Evolutionary conservation across 2,888 invertebrate genomes (phyloP), one percentile per base, ranked within the genome.

Genomic region (Hypena proboscidalis): DNA sequence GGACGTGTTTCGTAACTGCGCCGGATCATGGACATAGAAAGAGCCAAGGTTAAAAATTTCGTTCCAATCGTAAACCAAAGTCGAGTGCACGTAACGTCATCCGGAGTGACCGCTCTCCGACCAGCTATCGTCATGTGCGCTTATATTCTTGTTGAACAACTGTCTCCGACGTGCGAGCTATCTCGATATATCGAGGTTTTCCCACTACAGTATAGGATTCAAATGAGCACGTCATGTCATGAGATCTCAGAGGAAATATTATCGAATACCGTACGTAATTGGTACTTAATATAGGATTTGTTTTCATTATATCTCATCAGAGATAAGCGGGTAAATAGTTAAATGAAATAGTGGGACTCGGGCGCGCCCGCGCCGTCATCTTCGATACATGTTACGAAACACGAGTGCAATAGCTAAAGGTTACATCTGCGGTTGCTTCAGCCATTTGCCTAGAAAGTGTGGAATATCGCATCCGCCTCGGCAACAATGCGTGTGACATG

Each of bases 261-360:
- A n/a, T n/a, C n/a, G n/a, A n/a, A n/a, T n/a, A n/a, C n/a, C n/a
- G n/a, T n/a, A n/a, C n/a, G n/a, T n/a, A n/a, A n/a, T n/a, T n/a
- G n/a, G n/a, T n/a, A n/a, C n/a, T n/a, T n/a, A n/a, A n/a, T n/a
- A n/a, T n/a, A n/a, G n/a, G n/a, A n/a, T n/a, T n/a, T n/a, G n/a
- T n/a, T n/a, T n/a, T n/a, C n/a, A n/a, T n/a, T n/a, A n/a, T n/a
- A n/a, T n/a, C n/a, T n/a, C n/a, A n/a, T n/a, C n/a, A n/a, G n/a
- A n/a, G n/a, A n/a, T n/a, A n/a, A n/a, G n/a, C n/a, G n/a, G n/a
- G n/a, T n/a, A n/a, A n/a, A n/a, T n/a, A n/a, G n/a, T n/a, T n/a
- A n/a, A n/a, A n/a, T n/a, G n/a, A 51, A 56, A 58, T 61, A 68
- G 47, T 64, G 61, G 63, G 65, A 68, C 59, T 64, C 59, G 57